Conservation (phyloP, 1,140 invertebrate species). For the Temnothorax longispinosus region DNA sequence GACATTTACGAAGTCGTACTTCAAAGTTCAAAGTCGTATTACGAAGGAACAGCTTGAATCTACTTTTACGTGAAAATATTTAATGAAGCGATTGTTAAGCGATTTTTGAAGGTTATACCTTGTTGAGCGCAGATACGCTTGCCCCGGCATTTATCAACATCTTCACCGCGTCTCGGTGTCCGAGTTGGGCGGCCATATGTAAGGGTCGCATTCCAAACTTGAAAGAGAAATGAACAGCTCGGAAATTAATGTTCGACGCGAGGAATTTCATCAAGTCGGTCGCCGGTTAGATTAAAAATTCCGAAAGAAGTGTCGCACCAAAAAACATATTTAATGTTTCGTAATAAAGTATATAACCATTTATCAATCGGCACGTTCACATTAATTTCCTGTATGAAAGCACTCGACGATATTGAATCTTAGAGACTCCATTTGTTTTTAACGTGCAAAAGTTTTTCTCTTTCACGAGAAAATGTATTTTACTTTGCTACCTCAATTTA, state of each 20-base stretch:
- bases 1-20: not conserved
- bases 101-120: slow-evolving; percentile 86
- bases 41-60: not conserved
- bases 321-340: slow-evolving; percentile 1
- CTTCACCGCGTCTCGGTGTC: slow-evolving; percentile 91
- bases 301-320: slow-evolving; percentile 13
- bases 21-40: no score
- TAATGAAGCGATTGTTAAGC: not conserved
- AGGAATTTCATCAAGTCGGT: slow-evolving; percentile 48
- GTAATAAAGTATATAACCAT: slow-evolving; percentile 7
- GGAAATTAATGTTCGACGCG: slow-evolving; percentile 41
- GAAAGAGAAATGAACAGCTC: slow-evolving; percentile 57
- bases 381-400: not conserved
- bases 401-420: slow-evolving; percentile 2
- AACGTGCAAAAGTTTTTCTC: not conserved
- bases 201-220: slow-evolving; percentile 94
- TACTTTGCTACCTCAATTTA: not conserved
- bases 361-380: not conserved
- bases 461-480: not conserved
- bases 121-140: slow-evolving; percentile 90
- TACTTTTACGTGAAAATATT: not conserved
- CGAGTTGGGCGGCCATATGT: slow-evolving; percentile 93
- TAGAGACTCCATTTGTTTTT: not conserved
- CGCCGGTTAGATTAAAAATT: slow-evolving; percentile 42
- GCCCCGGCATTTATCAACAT: slow-evolving; percentile 91